Evolutionary conservation across 2,888 invertebrate genomes (phyloP), one percentile per base, ranked within the genome.

Genomic region (Dichetophora obliterata): DNA sequence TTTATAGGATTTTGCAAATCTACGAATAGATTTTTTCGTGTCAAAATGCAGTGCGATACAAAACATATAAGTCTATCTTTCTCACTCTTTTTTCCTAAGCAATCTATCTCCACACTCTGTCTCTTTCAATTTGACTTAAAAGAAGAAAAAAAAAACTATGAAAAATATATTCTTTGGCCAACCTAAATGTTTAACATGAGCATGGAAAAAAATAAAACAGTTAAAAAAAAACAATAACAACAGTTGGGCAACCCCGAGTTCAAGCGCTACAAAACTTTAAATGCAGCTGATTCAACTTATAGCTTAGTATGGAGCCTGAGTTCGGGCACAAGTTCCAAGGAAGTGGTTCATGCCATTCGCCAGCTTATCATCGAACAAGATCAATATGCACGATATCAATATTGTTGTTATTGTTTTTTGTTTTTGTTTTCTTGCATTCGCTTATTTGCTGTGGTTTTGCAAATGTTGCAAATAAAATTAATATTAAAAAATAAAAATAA

Each of bases 361-460:
- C 57, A n/a, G 54, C 66, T 88, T 88, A 88, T 88, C 88, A 84
- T 78, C 82, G 83, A 87, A 87, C 88, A 88, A 88, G 88, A 88
- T 88, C 88, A 87, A 88, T 88, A 88, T 87, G 87, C 88, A 88
- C 88, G 88, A 88, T 88, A 88, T 88, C 87, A 88, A 88, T 88
- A 86, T 84, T 85, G 86, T 85, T 82, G 77, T n/a, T 73, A 27
- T 71, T 54, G 27, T 57, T 71, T 31, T 52, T 70, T 48, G 70
- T 63, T 63, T 14, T 61, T 73, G 9, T 31, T 16, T 61, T 43
- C 37, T 16, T 59, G 34, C 16, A n/a, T 71, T 37, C 31, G 22
- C 22, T 78, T 79, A 77, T 78, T 77, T 75, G 77, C 78, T 77
- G n/a, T 77, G 78, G 74, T 76, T 22, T 59, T 9, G 54, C 54